Base-by-base conservation (phyloP, 2,888 invertebrate species). In the Pseudococcus jackbeardsleyi region DNA sequence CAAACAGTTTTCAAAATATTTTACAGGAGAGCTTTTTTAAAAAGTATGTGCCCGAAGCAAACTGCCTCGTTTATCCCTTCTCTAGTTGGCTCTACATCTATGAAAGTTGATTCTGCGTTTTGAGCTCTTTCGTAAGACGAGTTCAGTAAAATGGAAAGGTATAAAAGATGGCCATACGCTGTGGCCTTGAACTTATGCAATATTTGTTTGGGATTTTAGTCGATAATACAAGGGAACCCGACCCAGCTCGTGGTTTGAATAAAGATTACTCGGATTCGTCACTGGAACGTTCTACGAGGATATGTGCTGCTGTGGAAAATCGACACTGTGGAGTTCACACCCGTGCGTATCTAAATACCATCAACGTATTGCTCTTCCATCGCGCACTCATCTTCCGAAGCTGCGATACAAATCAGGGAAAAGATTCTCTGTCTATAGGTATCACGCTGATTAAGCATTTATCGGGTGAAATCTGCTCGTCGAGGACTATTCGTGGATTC, bases 141-240 rank as follows among this genome's bases (percentile, higher is more conserved):
- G 64, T 64, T 19, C 9, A n/a, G n/a, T 64, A 22, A 9, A 22
- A 19, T 22, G 64, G 19, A 22, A 64, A 64, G 22, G 22, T n/a
- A 59, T 17, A n/a, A n/a, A 7, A 39, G 42, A 19, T 6, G 46
- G 19, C 17, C 17, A 19, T 6, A 19, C 42, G 0, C 0, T 8
- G 1, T 82, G 79, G 42, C 79, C 79, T 82, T 82, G 79, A 82
- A 82, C 79, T 82, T 82, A 82, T 19, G 79, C 79, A 82, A 82
- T 82, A 46, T 82, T 82, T 82, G 77, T 77, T 39, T 39, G 33
- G 19, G 19, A 72, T 72, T 46, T 82, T 82, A 11, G 46, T 82
- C 19, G 26, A 46, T 11, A 82, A 82, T 46, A 72, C 8, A 33
- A 72, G 15, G 72, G 17, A 72, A 33, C 3, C 33, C 17, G 46